Conservation (phyloP, 2,797 vertebrate genomes). For the Acipenser oxyrinchus region DNA sequence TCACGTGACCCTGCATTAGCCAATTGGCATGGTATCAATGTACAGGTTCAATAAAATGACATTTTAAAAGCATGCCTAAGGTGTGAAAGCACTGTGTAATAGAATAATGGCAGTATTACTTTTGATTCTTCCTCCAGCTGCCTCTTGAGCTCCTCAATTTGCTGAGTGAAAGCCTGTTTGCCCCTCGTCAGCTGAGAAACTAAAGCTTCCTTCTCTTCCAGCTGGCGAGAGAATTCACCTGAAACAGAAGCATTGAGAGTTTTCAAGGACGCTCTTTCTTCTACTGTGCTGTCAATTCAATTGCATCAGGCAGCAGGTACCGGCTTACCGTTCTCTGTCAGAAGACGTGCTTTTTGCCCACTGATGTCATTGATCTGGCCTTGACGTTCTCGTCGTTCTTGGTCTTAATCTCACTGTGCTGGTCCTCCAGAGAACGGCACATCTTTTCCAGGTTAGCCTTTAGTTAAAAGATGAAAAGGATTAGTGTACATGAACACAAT, state of each 20-base stretch:
- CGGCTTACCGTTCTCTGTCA: constrained; percentile 54
- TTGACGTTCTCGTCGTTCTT: constrained; percentile 57
- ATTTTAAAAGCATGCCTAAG: too few species aligned
- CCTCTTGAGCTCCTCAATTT: constrained; percentile 57
- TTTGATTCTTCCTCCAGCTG: constrained; percentile 64
- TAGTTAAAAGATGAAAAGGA: background rate
- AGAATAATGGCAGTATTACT: constrained; percentile 28
- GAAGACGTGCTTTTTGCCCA: constrained; percentile 48
- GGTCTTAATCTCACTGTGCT: constrained; percentile 54
- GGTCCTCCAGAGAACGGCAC: constrained; percentile 54
- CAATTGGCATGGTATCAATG: too few species aligned
- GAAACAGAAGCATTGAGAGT: too few species aligned
- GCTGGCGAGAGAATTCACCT: constrained; percentile 52
- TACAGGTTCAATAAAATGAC: too few species aligned
- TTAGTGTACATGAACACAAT: background rate
- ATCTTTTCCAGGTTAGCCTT: constrained; percentile 56
- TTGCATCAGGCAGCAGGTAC: too few species aligned
- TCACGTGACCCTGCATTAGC: too few species aligned
- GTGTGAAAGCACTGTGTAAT: too few species aligned
- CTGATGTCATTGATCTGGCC: constrained; percentile 56
- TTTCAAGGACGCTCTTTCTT: background rate
- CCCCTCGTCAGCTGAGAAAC: constrained; percentile 56
- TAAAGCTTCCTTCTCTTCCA: constrained; percentile 59
- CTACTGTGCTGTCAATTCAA: fast-evolving
- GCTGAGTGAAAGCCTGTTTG: constrained; percentile 57